These are phyloP conservation scores for Pimephales promelas DNA, from an alignment of 2,113 vertebrate genomes.

Conservation along the genomic window DNA sequence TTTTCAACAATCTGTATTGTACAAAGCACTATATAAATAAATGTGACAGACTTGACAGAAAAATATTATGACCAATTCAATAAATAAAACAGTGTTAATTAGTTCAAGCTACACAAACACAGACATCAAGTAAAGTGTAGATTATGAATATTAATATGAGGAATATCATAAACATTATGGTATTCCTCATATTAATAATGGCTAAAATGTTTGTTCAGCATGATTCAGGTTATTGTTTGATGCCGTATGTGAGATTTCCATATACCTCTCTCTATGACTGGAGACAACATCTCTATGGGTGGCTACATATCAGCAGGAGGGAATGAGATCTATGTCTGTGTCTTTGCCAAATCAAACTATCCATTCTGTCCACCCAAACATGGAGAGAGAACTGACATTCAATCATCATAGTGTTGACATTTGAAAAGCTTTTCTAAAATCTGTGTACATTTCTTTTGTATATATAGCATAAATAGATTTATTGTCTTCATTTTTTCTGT, in stretches of 20 bases:
- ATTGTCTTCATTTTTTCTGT: slow-evolving; percentile 38
- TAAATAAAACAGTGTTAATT: neutral
- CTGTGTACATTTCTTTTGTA: slow-evolving; percentile 47
- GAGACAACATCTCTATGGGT: slow-evolving; percentile 28
- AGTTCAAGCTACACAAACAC: neutral
- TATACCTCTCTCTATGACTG: slow-evolving; percentile 4
- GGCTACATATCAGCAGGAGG: slow-evolving; percentile 35
- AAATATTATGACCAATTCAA: neutral
- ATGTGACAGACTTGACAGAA: neutral
- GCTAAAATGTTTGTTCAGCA: neutral
- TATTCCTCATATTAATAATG: neutral
- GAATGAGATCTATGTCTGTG: slow-evolving; percentile 21
- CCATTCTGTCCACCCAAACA: slow-evolving; percentile 3
- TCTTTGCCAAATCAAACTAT: slow-evolving; percentile 24
- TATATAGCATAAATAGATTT: slow-evolving; percentile 33
- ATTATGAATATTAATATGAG: neutral
- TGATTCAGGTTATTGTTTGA: neutral
- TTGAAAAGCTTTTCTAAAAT: slow-evolving; percentile 34
- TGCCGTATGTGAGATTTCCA: neutral
- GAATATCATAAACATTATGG: neutral
- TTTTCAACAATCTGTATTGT: neutral
- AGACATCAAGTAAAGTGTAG: neutral
- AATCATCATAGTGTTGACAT: slow-evolving; percentile 17
- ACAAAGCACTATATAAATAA: neutral
- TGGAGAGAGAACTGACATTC: neutral